A percentile compares a stretch with the other conserved stretches of the same genome.
Evolutionary conservation across 2,888 invertebrate species (phyloP).

Genomic region (Sturmia bella): DNA sequence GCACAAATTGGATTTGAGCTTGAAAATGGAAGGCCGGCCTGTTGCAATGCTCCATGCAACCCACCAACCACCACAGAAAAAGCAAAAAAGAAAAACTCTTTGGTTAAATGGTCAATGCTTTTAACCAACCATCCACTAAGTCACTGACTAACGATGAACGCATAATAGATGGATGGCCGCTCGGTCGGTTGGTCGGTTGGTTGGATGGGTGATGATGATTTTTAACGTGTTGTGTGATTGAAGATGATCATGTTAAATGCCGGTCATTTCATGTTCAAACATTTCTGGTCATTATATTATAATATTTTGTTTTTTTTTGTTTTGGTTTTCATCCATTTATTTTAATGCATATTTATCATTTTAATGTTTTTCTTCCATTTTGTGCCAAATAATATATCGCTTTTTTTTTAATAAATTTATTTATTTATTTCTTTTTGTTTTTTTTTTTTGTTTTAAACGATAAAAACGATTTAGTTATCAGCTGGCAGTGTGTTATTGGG

Average conservation of each 20-base stretch:
- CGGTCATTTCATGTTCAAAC: conserved; percentile 35
- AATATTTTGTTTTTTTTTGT: conserved; percentile 1
- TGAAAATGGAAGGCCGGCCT: conserved; percentile 25
- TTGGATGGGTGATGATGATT: conserved; percentile 13
- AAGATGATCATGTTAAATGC: conserved; percentile 46
- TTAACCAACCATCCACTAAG: conserved; percentile 29
- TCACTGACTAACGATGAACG: not conserved
- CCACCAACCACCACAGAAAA: not conserved
- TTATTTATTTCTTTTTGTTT: conserved; percentile 1
- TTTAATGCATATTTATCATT: conserved; percentile 46
- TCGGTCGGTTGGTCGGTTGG: not conserved
- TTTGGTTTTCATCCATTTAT: conserved; percentile 4
- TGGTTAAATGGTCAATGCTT: conserved; percentile 49
- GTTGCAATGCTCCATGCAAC: not conserved
- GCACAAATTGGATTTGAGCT: conserved; percentile 37
- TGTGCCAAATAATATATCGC: conserved; percentile 5
- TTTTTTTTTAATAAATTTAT: conserved; percentile 3
- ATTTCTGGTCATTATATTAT: conserved; percentile 48
- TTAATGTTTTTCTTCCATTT: conserved; percentile 19
- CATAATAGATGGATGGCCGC: not conserved
- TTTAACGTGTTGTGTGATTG: conserved; percentile 20
- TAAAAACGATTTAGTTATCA: conserved; percentile 13
- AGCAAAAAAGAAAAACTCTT: conserved; percentile 1
- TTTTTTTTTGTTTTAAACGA: conserved; percentile 1
- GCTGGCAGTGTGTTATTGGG: conserved; percentile 52